Base-by-base conservation (phyloP, 2,113 vertebrate species). In the Xiphophorus maculatus region DNA sequence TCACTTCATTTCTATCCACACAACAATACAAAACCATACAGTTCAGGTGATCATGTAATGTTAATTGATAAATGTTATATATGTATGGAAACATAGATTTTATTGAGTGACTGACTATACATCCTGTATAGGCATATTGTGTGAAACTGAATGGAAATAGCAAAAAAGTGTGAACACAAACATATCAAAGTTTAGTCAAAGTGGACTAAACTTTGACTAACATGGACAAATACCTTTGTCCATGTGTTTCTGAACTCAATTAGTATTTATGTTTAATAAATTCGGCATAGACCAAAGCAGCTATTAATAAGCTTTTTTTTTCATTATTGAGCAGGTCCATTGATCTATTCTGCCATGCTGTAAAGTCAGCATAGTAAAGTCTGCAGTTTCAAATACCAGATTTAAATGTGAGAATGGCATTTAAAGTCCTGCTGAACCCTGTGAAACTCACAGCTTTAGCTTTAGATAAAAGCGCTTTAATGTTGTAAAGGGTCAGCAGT, bases 401-500 rank as follows among this genome's bases (percentile, higher is more conserved):
- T 14, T 28, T 25, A 66, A 71, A 63, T 30, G 13, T 0, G 33
- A 64, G 17, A 0, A 13, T 40, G 29, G 69, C 62, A 60, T 68
- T 84, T 37, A 81, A 42, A 40, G 63, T 13, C 35, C 63, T 80
- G 15, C 4, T 42, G 17, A 58, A 17, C 33, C 44, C 44, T 10
- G 22, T 79, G 72, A 81, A 76, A 67, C 63, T 42, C 62, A 71
- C 19, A 17, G 22, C 27, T 15, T 40, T 32, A 58, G 58, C 68
- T 73, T 65, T 77, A 42, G 74, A 80, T 84, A 37, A 74, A 64
- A 67, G 40, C 29, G 75, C 85, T 63, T 77, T 30, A 71, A 61
- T 25, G 30, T 72, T 70, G 74, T 82, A 64, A 71, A 32, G 27
- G 54, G 62, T 29, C 14, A 6, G 29, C 32, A 42, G 42, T 63